Evolutionary conservation across 2,797 vertebrate species (phyloP), one percentile per base, ranked within the genome.

Genomic region (Mastacembelus armatus): DNA sequence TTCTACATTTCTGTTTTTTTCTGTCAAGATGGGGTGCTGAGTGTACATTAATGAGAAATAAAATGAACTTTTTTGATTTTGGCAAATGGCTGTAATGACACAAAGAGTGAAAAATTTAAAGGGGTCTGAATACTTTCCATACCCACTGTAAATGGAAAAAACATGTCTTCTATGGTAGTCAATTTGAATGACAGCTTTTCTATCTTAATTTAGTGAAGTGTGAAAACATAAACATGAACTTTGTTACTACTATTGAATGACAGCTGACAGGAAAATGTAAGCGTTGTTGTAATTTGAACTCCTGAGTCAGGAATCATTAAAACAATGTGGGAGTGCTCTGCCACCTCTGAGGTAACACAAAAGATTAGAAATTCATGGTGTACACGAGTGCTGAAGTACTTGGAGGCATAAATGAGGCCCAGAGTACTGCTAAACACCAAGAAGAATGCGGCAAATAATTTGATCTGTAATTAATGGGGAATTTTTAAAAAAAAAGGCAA

Each of bases 391-490:
- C 10, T 47, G 6, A 61, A 47, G 48, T 50, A 50, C 57, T 62
- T 72, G 26, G 57, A 42, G 48, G 19, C 26, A 48, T 49, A 36
- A 65, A 57, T 47, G 40, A 66, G 47, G 15, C 19, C 32, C 22
- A 45, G 47, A 32, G 50, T 61, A 39, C 30, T 24, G 48, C 38
- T 71, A 66, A 84, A 73, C 70, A 63, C 77, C 43, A 59, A 2
- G 9, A 78, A 44, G 78, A 85, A 85, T 86, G 78, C 33, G 63
- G 57, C 38, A 65, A 78, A 63, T 67, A 42, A 80, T 77, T 64
- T 77, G 54, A 78, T 71, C 69, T 73, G 44, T 38, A 72, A 82
- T 86, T 80, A 78, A 51, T 64, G 30, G 47, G 45, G 70, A 57
- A 79, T n/a, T n/a, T 79, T 81, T 59, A 7, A 29, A 50, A 33